These are phyloP conservation scores for Dicyrtoma fusca DNA, from an alignment of 2,888 invertebrate genomes.

Conservation along the genomic window DNA sequence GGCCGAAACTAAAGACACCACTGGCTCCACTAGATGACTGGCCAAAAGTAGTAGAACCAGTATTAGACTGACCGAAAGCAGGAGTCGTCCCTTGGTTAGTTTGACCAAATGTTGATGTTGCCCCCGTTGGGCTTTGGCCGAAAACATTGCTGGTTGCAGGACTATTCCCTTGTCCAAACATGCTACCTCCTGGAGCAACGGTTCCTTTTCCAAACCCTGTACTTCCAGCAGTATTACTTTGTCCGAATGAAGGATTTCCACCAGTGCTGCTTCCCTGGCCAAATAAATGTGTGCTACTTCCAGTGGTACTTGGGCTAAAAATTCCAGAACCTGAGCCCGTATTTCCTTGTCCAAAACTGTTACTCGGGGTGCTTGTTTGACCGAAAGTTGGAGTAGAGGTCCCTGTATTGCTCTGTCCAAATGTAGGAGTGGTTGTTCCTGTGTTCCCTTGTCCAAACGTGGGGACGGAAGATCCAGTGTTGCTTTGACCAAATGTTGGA, in stretches of 20 bases:
- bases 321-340: not conserved
- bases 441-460: slow-evolving; percentile 19
- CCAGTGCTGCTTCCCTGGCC: not conserved
- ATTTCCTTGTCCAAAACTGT: slow-evolving; percentile 21
- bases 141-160: not conserved
- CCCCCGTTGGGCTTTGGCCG: not conserved
- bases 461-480: too few species aligned
- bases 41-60: slow-evolving; percentile 3
- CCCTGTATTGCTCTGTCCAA: slow-evolving; percentile 19
- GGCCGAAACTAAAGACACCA: too few species aligned
- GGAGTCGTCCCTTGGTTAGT: not conserved
- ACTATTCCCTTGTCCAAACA: slow-evolving; percentile 10
- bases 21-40: not conserved
- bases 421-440: slow-evolving; percentile 8
- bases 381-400: slow-evolving; percentile 1
- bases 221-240: not conserved
- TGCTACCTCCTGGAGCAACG: not conserved
- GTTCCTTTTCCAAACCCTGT: not conserved
- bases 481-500: slow-evolving; percentile 12
- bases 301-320: not conserved
- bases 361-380: not conserved
- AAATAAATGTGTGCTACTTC: not conserved
- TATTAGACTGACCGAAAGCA: slow-evolving; percentile 18
- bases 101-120: slow-evolving; percentile 9
- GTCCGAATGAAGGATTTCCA: not conserved